These are phyloP conservation scores for Lycaon pictus DNA, from an alignment of 2,113 vertebrate genomes.

Conservation along the genomic window DNA sequence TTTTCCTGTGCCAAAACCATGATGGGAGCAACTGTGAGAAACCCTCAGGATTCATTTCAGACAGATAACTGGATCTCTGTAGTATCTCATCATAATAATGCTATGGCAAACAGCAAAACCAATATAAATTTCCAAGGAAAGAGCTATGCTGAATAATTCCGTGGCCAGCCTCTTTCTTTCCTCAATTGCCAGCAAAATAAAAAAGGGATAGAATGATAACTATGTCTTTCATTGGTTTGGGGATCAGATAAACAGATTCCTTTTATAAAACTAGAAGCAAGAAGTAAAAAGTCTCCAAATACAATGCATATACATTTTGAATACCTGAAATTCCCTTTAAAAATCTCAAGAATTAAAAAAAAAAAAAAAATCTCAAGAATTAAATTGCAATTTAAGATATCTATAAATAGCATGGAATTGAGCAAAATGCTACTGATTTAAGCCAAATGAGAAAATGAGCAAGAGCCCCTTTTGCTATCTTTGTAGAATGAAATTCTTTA, in stretches of 20 bases:
- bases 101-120: not conserved
- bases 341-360: conserved; percentile 59
- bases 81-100: conserved; percentile 1
- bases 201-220: conserved; percentile 24
- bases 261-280: conserved; percentile 54
- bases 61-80: not conserved
- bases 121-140: conserved; percentile 49
- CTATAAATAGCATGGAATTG: conserved; percentile 37
- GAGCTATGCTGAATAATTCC: not conserved
- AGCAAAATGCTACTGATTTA: conserved; percentile 64
- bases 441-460: conserved; percentile 56
- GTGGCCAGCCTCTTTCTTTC: not conserved
- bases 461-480: conserved; percentile 49
- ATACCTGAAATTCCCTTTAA: conserved; percentile 56
- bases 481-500: conserved; percentile 56
- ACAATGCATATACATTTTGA: conserved; percentile 8
- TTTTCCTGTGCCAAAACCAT: not conserved
- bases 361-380: conserved; percentile 57
- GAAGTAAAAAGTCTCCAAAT: conserved; percentile 37
- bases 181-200: conserved; percentile 35
- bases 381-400: conserved; percentile 63
- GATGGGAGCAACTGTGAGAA: not conserved
- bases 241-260: conserved; percentile 8
- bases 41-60: not conserved
- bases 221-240: not conserved